Percentiles rank a stretch among this genome's conserved stretches.
phyloP scores from a whole-genome alignment of 2,797 vertebrate species.

The Bovichtus diacanthus region DNA sequence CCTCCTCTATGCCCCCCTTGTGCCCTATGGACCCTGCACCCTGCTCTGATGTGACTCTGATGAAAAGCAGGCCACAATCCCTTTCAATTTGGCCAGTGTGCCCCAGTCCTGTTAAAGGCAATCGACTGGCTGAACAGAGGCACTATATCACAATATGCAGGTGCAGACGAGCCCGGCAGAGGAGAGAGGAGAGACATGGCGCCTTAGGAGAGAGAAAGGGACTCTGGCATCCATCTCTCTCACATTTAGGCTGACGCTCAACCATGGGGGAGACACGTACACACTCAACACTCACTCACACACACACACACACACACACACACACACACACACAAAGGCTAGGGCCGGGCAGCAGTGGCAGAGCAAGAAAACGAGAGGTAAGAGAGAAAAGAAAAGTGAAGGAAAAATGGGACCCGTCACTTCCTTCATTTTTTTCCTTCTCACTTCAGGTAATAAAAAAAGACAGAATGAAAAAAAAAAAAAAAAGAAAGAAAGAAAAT shows the following conservation, averaged over 20 bases:
- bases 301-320: slow-evolving; percentile 33
- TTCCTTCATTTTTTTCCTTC: slow-evolving; percentile 66
- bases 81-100: slow-evolving; percentile 86
- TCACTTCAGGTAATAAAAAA: slow-evolving; percentile 53
- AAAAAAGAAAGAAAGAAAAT: slow-evolving; percentile 58
- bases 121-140: slow-evolving; percentile 87
- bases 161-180: slow-evolving; percentile 79
- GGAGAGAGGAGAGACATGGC: slow-evolving; percentile 70
- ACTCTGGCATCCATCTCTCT: slow-evolving; percentile 86
- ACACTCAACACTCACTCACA: slow-evolving; percentile 15
- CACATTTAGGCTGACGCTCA: slow-evolving; percentile 68
- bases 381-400: slow-evolving; percentile 70
- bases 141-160: slow-evolving; percentile 90
- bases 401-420: slow-evolving; percentile 73
- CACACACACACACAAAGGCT: slow-evolving; percentile 33
- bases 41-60: slow-evolving; percentile 79
- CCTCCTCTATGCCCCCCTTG: slow-evolving; percentile 51
- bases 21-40: slow-evolving; percentile 62
- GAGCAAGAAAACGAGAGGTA: slow-evolving; percentile 66
- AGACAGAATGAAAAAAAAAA: slow-evolving; percentile 57
- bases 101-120: slow-evolving; percentile 85
- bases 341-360: slow-evolving; percentile 40
- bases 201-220: slow-evolving; percentile 78
- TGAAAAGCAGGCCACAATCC: slow-evolving; percentile 86
- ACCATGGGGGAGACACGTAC: slow-evolving; percentile 49